phyloP scores from a whole-genome alignment of 2,113 vertebrate species.

The Barbus barbus region DNA sequence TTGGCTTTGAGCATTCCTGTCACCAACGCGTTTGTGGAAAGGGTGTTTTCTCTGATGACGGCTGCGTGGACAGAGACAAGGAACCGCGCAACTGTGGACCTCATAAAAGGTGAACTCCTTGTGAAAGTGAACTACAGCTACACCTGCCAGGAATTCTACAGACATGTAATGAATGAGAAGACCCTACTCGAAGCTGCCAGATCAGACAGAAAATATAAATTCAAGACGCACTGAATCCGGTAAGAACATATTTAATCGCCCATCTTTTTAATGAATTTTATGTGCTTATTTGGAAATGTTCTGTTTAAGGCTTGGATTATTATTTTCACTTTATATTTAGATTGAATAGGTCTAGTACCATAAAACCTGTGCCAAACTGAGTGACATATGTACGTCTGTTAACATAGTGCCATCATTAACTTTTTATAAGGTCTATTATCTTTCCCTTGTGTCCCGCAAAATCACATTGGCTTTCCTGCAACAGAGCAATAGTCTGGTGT shows the following conservation, averaged over 20 bases:
- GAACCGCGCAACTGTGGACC: background rate
- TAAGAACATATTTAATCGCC: background rate
- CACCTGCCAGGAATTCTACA: background rate
- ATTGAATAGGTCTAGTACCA: too few relatives aligned
- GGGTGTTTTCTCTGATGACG: too few relatives aligned
- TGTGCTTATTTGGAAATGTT: too few relatives aligned
- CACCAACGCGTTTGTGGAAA: background rate
- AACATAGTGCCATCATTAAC: too few relatives aligned
- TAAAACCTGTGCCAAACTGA: too few relatives aligned
- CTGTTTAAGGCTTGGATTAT: too few relatives aligned
- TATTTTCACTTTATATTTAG: too few relatives aligned
- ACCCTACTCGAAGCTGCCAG: background rate
- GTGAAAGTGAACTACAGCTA: background rate
- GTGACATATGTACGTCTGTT: too few relatives aligned
- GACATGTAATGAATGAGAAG: background rate
- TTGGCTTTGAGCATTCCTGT: background rate
- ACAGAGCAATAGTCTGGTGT: too few relatives aligned
- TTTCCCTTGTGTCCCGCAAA: too few relatives aligned
- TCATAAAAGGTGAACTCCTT: background rate
- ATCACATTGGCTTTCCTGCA: too few relatives aligned
- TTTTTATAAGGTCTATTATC: too few relatives aligned
- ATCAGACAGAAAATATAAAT: background rate
- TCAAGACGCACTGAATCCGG: background rate
- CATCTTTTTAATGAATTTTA: background rate
- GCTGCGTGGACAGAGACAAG: background rate